Evolutionary conservation across 2,797 vertebrate species (phyloP).

Genomic region (Moxostoma hubbsi): DNA sequence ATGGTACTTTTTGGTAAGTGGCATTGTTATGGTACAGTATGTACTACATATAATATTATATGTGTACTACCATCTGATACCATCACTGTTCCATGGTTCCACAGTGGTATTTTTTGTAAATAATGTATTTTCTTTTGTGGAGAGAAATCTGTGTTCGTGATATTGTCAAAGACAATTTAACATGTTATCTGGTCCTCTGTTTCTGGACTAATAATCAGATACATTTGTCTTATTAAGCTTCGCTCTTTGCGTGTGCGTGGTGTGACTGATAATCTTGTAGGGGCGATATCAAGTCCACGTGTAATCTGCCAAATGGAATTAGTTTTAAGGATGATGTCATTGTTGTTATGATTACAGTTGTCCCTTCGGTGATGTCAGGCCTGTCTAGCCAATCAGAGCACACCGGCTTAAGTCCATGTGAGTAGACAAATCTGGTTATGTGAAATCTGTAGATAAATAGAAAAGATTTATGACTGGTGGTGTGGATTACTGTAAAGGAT

Average conservation of each 20-base stretch:
- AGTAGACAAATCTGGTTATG: background rate
- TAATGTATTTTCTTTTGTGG: too few species aligned
- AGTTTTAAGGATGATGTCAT: background rate
- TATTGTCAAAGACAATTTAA: too few species aligned
- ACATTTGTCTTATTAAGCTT: too few species aligned
- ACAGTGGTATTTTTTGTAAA: too few species aligned
- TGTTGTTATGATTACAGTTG: constrained; percentile 8
- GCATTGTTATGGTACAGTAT: too few species aligned
- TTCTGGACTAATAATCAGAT: too few species aligned
- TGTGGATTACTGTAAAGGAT: background rate
- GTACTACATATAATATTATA: too few species aligned
- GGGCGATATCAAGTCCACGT: constrained; percentile 8
- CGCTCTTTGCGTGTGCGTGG: background rate
- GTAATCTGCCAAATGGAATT: constrained; percentile 22
- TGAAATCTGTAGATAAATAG: constrained; percentile 4
- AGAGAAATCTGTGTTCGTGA: too few species aligned
- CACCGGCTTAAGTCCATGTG: constrained; percentile 7
- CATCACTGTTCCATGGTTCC: too few species aligned
- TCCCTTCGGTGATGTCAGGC: background rate
- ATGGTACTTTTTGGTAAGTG: too few species aligned
- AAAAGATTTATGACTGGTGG: background rate
- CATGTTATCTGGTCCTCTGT: too few species aligned
- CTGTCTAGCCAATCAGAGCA: constrained; percentile 7
- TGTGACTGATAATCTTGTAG: constrained; percentile 16
- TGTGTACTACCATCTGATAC: too few species aligned